Percentiles rank a stretch among this genome's conserved stretches.
These are phyloP conservation scores for Dryocosmus kuriphilus DNA, from an alignment of 2,888 invertebrate genomes.

Conservation along the genomic window DNA sequence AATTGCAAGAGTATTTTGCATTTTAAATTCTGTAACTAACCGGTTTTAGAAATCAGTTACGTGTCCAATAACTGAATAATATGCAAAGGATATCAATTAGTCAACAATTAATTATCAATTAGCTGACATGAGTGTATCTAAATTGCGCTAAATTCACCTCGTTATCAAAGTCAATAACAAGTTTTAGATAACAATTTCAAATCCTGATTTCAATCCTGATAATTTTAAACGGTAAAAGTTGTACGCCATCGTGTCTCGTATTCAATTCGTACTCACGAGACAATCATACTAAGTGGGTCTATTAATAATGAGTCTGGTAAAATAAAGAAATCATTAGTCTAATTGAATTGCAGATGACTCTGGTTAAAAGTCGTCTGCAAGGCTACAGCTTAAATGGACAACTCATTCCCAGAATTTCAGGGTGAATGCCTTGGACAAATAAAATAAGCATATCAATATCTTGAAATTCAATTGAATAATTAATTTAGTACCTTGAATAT, in stretches of 20 bases:
- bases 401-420: slow-evolving; percentile 1
- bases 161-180: neutral
- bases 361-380: slow-evolving; percentile 45
- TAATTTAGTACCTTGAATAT: neutral
- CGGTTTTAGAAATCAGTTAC: slow-evolving; percentile 5
- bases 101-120: neutral
- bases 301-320: slow-evolving; percentile 62
- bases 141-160: too few relatives aligned
- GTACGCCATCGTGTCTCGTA: slow-evolving; percentile 46
- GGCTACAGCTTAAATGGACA: slow-evolving; percentile 36
- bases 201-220: slow-evolving; percentile 50
- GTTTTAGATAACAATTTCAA: neutral
- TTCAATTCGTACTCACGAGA: slow-evolving; percentile 49
- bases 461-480: neutral
- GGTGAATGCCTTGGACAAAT: slow-evolving; percentile 26
- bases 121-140: neutral
- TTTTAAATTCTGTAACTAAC: slow-evolving; percentile 1
- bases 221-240: slow-evolving; percentile 64
- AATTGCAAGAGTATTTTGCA: neutral
- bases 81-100: neutral
- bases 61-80: neutral
- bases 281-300: slow-evolving; percentile 67
- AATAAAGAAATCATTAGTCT: slow-evolving; percentile 57
- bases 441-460: neutral
- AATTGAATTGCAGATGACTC: slow-evolving; percentile 53